These are phyloP conservation scores for Potamarius usumacintae DNA, from an alignment of 2,113 vertebrate species.

Conservation along the genomic window DNA sequence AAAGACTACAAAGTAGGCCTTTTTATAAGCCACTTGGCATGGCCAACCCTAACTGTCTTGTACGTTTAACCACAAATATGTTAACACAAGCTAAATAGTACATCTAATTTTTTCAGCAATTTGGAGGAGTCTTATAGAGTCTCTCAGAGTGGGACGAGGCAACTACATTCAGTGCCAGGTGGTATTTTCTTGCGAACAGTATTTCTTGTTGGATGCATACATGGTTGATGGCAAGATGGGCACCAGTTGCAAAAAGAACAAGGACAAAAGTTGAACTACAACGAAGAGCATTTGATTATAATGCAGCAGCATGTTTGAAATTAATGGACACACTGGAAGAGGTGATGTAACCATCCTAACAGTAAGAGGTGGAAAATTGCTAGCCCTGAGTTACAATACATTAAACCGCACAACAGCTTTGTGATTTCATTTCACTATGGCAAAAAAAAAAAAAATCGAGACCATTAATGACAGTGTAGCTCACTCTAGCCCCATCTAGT, in stretches of 20 bases:
- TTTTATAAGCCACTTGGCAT: not conserved
- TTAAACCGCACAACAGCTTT: not conserved
- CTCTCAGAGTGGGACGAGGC: not conserved
- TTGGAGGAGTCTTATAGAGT: not conserved
- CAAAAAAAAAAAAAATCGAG: not conserved
- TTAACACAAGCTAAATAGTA: not conserved
- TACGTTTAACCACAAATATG: not conserved
- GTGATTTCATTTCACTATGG: not conserved
- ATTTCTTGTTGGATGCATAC: not conserved
- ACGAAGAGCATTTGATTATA: not conserved
- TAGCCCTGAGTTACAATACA: not conserved
- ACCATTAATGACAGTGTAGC: too few species aligned
- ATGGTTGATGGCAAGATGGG: not conserved
- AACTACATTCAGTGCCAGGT: not conserved
- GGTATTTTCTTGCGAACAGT: not conserved
- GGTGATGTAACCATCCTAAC: not conserved
- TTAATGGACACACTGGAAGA: not conserved
- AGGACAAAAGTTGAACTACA: not conserved
- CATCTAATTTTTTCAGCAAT: not conserved
- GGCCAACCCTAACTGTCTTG: not conserved
- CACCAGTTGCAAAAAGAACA: not conserved
- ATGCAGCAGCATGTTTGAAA: not conserved
- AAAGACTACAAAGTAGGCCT: not conserved
- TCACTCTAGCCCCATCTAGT: too few species aligned
- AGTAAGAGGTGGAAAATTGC: not conserved